Conservation (phyloP, 2,888 invertebrate genomes). For the Orchesellides sinensis region DNA sequence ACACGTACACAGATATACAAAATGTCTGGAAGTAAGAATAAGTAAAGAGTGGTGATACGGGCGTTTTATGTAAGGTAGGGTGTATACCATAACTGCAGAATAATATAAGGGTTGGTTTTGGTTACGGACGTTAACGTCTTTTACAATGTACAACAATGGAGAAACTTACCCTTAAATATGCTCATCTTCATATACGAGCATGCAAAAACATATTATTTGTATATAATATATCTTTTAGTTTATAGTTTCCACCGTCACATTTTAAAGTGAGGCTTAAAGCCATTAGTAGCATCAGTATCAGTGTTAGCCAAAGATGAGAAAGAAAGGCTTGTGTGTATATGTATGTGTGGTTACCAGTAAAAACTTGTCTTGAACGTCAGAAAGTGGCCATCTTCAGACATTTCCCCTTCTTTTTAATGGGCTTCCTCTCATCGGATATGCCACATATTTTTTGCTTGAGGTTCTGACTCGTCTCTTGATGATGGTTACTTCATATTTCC, state of each 20-base stretch:
- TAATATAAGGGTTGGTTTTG: constrained; percentile 30
- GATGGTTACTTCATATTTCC: too few species aligned
- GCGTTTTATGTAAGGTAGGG: not conserved
- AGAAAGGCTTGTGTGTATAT: not conserved
- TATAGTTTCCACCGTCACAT: constrained; percentile 30
- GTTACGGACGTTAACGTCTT: too few species aligned
- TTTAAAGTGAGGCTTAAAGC: constrained; percentile 28
- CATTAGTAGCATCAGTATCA: constrained; percentile 14
- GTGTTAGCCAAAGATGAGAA: constrained; percentile 30
- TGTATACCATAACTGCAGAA: not conserved
- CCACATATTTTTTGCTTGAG: constrained; percentile 26
- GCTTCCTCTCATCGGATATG: constrained; percentile 50
- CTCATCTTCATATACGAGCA: not conserved
- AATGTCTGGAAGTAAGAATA: not conserved
- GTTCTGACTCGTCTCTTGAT: not conserved
- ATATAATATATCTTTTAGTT: constrained; percentile 14
- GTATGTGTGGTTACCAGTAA: too few species aligned
- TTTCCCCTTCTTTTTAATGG: constrained; percentile 48
- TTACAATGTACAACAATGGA: constrained; percentile 11
- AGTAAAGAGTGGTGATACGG: not conserved
- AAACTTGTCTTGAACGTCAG: not conserved
- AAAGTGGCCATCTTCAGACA: constrained; percentile 38
- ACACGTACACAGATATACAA: constrained; percentile 1
- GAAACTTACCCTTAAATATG: not conserved
- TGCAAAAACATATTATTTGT: not conserved